phyloP scores from a whole-genome alignment of 2,113 vertebrate genomes.

The Aspiorhynchus laticeps region DNA sequence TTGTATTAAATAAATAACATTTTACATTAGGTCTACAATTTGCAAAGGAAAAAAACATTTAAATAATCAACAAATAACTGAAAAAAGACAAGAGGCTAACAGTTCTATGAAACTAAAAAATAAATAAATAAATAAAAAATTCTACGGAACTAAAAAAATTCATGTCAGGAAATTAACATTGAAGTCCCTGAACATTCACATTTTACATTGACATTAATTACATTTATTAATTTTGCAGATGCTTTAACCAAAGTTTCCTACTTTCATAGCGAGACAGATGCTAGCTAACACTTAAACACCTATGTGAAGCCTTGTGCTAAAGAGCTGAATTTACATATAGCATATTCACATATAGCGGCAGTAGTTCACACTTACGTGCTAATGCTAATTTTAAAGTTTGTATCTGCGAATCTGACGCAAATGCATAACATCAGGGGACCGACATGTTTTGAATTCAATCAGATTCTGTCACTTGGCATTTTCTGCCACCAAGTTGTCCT shows the following conservation, averaged over 20 bases:
- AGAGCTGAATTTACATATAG: not conserved
- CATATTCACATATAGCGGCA: not conserved
- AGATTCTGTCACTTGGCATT: constrained; percentile 2
- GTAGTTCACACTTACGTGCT: not conserved
- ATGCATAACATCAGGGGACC: not conserved
- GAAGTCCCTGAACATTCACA: not conserved
- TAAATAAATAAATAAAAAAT: no score
- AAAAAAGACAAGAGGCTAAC: not conserved
- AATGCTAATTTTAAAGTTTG: not conserved
- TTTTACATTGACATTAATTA: not conserved
- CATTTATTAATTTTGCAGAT: not conserved
- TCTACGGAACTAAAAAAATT: no score
- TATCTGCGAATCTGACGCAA: not conserved
- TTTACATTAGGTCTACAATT: not conserved
- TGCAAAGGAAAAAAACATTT: not conserved
- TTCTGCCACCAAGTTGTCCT: not conserved
- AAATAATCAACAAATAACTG: not conserved
- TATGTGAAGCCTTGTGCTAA: not conserved
- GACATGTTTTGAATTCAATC: not conserved
- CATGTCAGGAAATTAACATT: no score
- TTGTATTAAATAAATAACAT: not conserved
- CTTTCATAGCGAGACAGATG: not conserved
- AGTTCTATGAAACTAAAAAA: not conserved
- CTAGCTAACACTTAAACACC: not conserved
- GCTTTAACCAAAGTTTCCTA: not conserved